Evolutionary conservation across 2,888 invertebrate genomes (phyloP), one percentile per base, ranked within the genome.

Genomic region (Meteorus cinctellus): DNA sequence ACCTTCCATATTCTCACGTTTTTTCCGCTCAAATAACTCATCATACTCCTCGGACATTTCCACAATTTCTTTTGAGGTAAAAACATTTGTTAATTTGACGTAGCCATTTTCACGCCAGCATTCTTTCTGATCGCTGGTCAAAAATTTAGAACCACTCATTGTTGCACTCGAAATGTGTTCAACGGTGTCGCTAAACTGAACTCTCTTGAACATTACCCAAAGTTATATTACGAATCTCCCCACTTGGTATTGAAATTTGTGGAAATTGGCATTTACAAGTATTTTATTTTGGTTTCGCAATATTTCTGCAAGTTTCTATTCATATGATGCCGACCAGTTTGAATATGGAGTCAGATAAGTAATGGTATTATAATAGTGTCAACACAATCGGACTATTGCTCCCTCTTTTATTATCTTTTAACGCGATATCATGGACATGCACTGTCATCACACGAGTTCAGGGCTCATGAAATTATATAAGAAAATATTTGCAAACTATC

Each of bases 21-120:
- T 90, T 83, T 92, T 92, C 73, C 90, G 88, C 36, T 86, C 84
- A 80, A 93, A 93, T 75, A 93, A 80, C 62, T 90, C 86, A 81
- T 92, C 90, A 80, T 92, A 93, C 73, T 92, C 91, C 8, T 86
- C 81, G 0, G 88, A 90, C 59, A 92, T 90, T 74, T 88, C 87
- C 14, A 90, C 85, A 16, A 93, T 83, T 79, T 92, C 91, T 31
- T 89, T 85, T 0, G 87, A 82, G 0, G 90, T 84, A 55, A 91
- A 89, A 16, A 92, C 80, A 60, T 90, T 87, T 51, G 90, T 90
- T 16, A 93, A 81, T 67, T 92, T 87, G 3, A 93, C 86, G 81
- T 89, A 93, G 0, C 92, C 93, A 83, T 93, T 92, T 4, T 91
- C 89, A 48, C 89, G 83, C 84, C 91, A 93, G 81, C 91, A 92